Base-by-base conservation (phyloP, 1,140 invertebrate genomes). In the Formica selysi region DNA sequence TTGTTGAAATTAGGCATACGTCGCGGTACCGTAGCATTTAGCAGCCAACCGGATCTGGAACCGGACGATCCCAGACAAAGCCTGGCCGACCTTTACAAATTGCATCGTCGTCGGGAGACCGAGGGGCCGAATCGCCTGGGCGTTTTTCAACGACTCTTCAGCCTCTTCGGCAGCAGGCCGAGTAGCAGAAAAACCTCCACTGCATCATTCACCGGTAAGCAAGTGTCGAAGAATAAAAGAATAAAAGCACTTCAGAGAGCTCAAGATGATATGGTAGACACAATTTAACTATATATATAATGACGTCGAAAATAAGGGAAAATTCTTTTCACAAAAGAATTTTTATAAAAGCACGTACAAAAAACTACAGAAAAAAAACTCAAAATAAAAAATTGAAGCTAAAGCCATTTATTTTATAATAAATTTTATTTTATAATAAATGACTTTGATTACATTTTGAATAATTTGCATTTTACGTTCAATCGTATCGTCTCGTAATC, bases 141-240 rank as follows among this genome's bases (percentile, higher is more conserved):
- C 0, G 94, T 95, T 65, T 95, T 95, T 88, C 93, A 95, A 71
- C 93, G 93, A 62, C 85, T 95, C 38, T 92, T 95, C 90, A 94
- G 91, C 59, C 95, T 97, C 89, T 96, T 97, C 91, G 96, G 96
- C 65, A 96, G 96, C 91, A 95, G 96, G 90, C 95, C 96, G 5
- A 94, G 94, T 3, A 96, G 96, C 89, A 95, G 96, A 70, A 97
- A 97, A 92, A 96, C 96, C 0, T 97, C 96, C 0, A 96, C 96
- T 0, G 96, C 96, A 65, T 97, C 96, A 5, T 96, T 97, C 91
- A 95, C 96, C 0, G 96, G 96, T 91, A 95, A 89, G 71, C 11
- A 26, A 44, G 57, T 41, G 54, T 41, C 26, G 26, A 19, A 16
- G 67, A 83, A 61, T 74, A 73, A 83, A 83, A 36, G 57, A 54